Percentiles rank a stretch among this genome's conserved stretches.
These are phyloP conservation scores for Metopolophium dirhodum DNA, from an alignment of 1,140 invertebrate genomes.

Conservation along the genomic window DNA sequence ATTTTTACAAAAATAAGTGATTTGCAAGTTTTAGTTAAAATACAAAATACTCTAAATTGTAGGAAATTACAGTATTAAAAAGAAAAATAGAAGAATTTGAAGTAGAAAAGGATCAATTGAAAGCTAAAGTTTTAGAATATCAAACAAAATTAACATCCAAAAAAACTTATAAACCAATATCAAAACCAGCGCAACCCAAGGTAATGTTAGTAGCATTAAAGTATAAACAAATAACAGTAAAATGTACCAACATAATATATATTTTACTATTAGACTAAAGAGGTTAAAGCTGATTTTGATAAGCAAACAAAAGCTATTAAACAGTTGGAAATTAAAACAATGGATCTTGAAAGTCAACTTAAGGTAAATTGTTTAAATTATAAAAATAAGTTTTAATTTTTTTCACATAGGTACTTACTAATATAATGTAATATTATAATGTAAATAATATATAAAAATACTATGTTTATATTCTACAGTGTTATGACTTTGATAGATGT, in stretches of 20 bases:
- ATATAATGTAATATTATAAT: too few species aligned
- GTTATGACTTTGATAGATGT: too few species aligned
- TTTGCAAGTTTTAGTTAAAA: not conserved
- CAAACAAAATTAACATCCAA: conserved; percentile 71
- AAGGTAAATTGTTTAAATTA: conserved; percentile 21
- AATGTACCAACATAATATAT: not conserved
- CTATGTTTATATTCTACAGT: not conserved
- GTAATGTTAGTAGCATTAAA: not conserved
- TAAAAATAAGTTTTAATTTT: not conserved
- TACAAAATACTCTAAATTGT: conserved; percentile 48
- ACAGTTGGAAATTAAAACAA: conserved; percentile 43
- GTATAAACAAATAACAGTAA: not conserved
- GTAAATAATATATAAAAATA: not conserved
- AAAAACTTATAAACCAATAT: conserved; percentile 42
- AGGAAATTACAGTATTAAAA: conserved; percentile 81
- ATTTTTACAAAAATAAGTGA: not conserved
- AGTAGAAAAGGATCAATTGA: conserved; percentile 76
- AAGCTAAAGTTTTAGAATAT: conserved; percentile 78
- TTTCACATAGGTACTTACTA: too few species aligned
- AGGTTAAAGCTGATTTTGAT: conserved; percentile 47
- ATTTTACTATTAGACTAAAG: conserved; percentile 34
- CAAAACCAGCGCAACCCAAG: conserved; percentile 13
- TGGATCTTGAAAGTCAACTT: conserved; percentile 41
- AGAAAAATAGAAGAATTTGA: conserved; percentile 85
- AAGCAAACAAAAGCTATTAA: conserved; percentile 41